These are phyloP conservation scores for Cyprinodon tularosa DNA, from an alignment of 2,113 vertebrate genomes.

Conservation along the genomic window DNA sequence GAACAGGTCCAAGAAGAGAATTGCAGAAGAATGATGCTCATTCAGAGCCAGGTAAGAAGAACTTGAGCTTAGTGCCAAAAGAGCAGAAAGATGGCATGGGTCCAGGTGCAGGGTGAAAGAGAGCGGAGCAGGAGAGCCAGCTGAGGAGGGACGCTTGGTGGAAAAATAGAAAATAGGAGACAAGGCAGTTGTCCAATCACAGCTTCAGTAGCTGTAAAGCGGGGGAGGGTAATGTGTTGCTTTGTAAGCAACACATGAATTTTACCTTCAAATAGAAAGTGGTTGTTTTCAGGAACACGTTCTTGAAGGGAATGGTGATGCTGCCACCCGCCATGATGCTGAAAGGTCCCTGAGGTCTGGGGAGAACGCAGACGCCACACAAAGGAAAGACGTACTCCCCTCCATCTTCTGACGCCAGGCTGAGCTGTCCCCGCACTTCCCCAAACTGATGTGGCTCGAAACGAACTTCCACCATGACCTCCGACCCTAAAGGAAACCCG, in stretches of 20 bases:
- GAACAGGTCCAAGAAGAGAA: no score
- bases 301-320: conserved; percentile 87
- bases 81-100: no score
- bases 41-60: no score
- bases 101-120: no score
- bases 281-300: conserved; percentile 80
- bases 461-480: conserved; percentile 80
- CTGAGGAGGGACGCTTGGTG: no score
- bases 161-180: no score
- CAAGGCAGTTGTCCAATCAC: no score
- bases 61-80: no score
- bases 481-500: conserved; percentile 76
- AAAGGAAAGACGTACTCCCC: conserved; percentile 85
- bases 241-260: background rate
- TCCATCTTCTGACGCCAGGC: conserved; percentile 70
- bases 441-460: conserved; percentile 88
- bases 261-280: conserved; percentile 74
- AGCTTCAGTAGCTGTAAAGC: background rate
- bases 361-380: conserved; percentile 75
- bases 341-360: conserved; percentile 87
- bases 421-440: conserved; percentile 77
- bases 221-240: background rate
- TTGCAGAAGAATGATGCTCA: no score
- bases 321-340: conserved; percentile 72
- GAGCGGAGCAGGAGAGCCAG: no score